Base-by-base conservation (phyloP, 2,888 invertebrate species). In the Oscheius sp. region DNA sequence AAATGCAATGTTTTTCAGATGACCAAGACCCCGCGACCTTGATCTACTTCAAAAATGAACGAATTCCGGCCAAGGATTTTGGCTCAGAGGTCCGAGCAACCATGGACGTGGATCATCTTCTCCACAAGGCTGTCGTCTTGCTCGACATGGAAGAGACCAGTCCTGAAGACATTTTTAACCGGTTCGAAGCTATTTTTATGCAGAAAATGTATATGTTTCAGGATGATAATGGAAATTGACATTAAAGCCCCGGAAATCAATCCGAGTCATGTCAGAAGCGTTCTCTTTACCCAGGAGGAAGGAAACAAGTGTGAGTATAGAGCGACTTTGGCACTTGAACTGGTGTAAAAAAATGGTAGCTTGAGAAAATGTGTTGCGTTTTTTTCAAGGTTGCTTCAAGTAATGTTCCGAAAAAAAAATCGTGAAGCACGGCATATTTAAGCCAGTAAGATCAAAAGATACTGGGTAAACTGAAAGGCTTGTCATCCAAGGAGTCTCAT, bases 11-110 rank as follows among this genome's bases (percentile, higher is more conserved):
- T 5, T 7, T 42, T 42, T 7, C 42, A 42, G 42, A 42, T 7
- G 90, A 81, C 90, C n/a, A 90, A 78, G 91, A 91, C 77, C 90
- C 90, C 76, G 89, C 90, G 73, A 90, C 90, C 9, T 82, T 91
- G 76, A 90, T 91, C 89, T 91, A 91, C 83, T 89, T 90, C 21
- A 90, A 90, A 82, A 90, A 90, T 83, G 91, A 91, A 91, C 90
- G 91, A 86, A 90, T 92, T 74, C 91, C 92, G 48, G 90, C 92
- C 90, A 92, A 92, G 87, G 92, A 92, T 85, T 92, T 92, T 84
- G 91, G 91, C 4, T 90, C 91, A 4, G 92, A 92, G 87, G 91
- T 92, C 48, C 89, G 92, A 55, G 92, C 92, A 11, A 90, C 91
- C n/a, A 90, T 92, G 89, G 92, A 92, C 87, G 92, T 92, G 57